Conservation (phyloP, 2,888 invertebrate species). For the Carabus problematicus region DNA sequence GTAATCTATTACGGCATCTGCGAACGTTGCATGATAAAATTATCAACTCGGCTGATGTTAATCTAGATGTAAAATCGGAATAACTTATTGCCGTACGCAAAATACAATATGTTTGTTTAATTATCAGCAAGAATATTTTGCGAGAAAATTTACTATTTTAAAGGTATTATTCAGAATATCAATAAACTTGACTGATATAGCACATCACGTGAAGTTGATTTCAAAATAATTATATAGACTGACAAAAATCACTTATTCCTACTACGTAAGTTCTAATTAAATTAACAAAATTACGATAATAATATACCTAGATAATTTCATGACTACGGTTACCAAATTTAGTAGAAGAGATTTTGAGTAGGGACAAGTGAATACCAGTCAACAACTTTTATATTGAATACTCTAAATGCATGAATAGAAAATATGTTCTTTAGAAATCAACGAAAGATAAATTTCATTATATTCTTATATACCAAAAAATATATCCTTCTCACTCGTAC, state of each 20-base stretch:
- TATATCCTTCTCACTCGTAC: conserved; percentile 5
- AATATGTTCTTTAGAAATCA: conserved; percentile 3
- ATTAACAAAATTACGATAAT: no score
- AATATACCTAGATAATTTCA: no score
- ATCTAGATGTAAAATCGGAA: conserved; percentile 35
- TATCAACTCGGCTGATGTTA: conserved; percentile 58
- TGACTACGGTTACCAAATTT: no score
- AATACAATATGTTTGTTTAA: conserved; percentile 3
- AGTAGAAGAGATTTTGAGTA: no score
- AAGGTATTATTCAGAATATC: conserved; percentile 19
- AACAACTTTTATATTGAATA: no score
- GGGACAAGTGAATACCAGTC: no score
- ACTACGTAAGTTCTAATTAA: no score
- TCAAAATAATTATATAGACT: no score
- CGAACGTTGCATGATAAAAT: conserved; percentile 78
- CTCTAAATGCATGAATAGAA: not conserved
- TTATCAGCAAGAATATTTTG: not conserved
- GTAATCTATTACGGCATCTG: conserved; percentile 75
- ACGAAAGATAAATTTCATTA: not conserved
- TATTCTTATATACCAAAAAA: no score
- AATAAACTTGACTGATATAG: no score
- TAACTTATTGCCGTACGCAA: conserved; percentile 7
- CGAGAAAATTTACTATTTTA: not conserved
- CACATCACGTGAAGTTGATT: no score
- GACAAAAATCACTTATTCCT: no score